Percentiles rank a stretch among this genome's conserved stretches.
Evolutionary conservation across 2,113 vertebrate species (phyloP).

Genomic region (Tragelaphus scriptus): DNA sequence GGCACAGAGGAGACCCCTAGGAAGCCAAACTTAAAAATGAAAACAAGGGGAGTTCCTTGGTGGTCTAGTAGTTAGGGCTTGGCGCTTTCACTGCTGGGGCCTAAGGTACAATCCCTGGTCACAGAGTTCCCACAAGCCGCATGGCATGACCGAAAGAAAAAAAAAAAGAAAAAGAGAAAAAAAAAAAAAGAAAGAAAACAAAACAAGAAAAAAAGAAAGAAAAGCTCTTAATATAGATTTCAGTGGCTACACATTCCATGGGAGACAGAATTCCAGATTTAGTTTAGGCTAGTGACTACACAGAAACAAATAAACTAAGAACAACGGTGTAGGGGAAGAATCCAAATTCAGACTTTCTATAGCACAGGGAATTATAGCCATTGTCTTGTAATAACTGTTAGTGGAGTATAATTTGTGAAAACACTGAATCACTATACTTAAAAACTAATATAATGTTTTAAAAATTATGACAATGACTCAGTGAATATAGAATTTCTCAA

Average conservation of each 20-base stretch:
- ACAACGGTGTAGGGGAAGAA: background rate
- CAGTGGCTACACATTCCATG: background rate
- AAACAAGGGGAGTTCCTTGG: background rate
- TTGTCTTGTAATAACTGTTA: background rate
- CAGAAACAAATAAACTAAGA: background rate
- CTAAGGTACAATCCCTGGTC: background rate
- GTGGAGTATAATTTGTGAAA: background rate
- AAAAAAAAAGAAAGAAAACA: too few species aligned
- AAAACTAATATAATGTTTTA: background rate
- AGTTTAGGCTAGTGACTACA: background rate
- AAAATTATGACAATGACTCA: background rate
- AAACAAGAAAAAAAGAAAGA: background rate
- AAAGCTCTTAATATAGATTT: background rate
- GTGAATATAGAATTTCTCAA: background rate
- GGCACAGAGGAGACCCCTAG: background rate
- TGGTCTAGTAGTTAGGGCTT: background rate
- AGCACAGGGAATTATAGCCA: background rate
- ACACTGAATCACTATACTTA: background rate
- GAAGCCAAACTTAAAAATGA: background rate
- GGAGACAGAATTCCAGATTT: background rate
- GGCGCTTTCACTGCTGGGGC: background rate
- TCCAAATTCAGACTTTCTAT: background rate
- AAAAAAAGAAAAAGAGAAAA: background rate
- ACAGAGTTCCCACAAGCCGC: background rate
- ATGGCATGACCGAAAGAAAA: background rate